Conservation (phyloP, 1,140 invertebrate genomes). For the Scaptomyza hsui region DNA sequence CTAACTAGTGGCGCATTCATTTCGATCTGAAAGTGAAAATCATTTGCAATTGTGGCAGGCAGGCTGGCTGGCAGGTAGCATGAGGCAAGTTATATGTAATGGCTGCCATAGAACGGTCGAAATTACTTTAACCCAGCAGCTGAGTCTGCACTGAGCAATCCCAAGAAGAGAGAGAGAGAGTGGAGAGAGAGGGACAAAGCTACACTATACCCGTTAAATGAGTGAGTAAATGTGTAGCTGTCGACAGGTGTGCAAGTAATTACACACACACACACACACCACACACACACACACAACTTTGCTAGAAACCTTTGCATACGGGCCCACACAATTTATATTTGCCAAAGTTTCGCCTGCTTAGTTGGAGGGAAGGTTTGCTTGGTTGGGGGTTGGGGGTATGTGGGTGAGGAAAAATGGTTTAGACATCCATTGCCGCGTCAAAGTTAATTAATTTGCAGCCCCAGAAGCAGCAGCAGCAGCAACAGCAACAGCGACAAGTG, state of each 20-base stretch:
- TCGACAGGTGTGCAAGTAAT: constrained; percentile 82
- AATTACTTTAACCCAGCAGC: constrained; percentile 73
- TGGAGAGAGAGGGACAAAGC: neutral
- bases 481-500: constrained; percentile 36
- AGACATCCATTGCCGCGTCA: constrained; percentile 74
- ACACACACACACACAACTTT: constrained; percentile 56
- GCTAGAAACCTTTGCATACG: constrained; percentile 66
- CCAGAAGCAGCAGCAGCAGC: constrained; percentile 29
- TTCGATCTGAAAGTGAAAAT: constrained; percentile 82
- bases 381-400: neutral
- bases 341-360: constrained; percentile 61
- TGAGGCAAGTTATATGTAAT: constrained; percentile 58
- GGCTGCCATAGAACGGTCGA: constrained; percentile 71
- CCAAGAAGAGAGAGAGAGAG: neutral
- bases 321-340: constrained; percentile 76
- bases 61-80: constrained; percentile 50
- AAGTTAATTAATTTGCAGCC: constrained; percentile 80
- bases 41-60: constrained; percentile 79
- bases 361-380: too few species aligned
- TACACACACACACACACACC: constrained; percentile 71
- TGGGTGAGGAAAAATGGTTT: constrained; percentile 69
- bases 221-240: constrained; percentile 80
- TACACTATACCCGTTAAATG: constrained; percentile 64
- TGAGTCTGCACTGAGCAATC: constrained; percentile 24
- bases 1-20: constrained; percentile 71